Base-by-base conservation (phyloP, 2,113 vertebrate species). In the Felis catus region DNA sequence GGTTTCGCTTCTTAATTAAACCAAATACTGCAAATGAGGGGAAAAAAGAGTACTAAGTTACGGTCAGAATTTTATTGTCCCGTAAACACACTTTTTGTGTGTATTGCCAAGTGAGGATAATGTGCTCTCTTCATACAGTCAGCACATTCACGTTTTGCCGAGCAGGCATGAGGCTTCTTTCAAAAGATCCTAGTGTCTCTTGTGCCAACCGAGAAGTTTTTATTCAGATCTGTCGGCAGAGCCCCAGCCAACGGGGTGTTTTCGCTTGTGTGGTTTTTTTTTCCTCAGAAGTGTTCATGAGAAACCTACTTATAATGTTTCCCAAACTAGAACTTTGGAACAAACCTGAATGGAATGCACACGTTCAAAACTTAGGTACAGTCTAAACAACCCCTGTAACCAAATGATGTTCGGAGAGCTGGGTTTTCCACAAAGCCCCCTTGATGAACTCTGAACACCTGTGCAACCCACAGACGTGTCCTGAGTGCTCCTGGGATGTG, bases 1-100 rank as follows among this genome's bases (percentile, higher is more conserved):
- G 95, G 90, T 94, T 96, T 98, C 79, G 81, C 89, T 96, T 98
- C 97, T 97, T 96, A 97, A 97, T 98, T 98, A 97, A 98, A 95
- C 15, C 51, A 61, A 70, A 82, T n/a, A 92, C 63, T 92, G 11
- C 65, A 86, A 94, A 96, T 87, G 93, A 76, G 96, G 92, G 83
- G 90, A 70, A 74, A 97, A 97, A 97, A 97, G 91, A 29, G 74
- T 45, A 93, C 97, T 98, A 91, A 95, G 96, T 88, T 88, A 97
- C 96, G 79, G 85, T 97, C 97, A 98, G 85, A 3, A 68, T 96
- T 97, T 97, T 91, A 92, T 79, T 83, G 88, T 91, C 16, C 19
- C 71, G 87, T 65, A 97, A 97, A 94, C 55, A 95, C 80, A 48
- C 91, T 98, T 88, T 82, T 84, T 96, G 92, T 98, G 85, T 48